A percentile compares a stretch with the other conserved stretches of the same genome.
phyloP scores from a whole-genome alignment of 2,113 vertebrate genomes.

The Nesoenas mayeri region DNA sequence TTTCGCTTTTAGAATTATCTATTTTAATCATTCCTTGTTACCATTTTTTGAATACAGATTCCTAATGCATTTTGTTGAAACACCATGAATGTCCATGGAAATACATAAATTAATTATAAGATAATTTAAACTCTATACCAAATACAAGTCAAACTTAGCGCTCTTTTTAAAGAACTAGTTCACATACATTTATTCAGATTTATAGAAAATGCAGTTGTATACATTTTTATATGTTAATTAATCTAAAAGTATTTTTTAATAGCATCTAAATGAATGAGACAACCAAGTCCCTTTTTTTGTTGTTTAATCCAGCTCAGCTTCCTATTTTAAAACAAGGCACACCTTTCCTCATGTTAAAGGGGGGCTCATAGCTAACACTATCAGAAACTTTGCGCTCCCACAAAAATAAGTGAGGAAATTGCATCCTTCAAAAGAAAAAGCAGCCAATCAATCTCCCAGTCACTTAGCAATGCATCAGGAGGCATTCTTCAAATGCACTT shows the following conservation, averaged over 20 bases:
- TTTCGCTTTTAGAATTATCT: neutral
- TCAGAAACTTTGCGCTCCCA: neutral
- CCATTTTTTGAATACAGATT: neutral
- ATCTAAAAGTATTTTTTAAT: neutral
- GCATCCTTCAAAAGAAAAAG: neutral
- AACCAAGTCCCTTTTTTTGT: neutral
- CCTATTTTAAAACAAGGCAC: neutral
- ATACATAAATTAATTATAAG: constrained; percentile 3
- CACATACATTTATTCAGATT: neutral
- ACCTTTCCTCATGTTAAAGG: neutral
- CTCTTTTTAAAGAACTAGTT: neutral
- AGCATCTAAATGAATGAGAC: neutral
- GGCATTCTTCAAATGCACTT: constrained; percentile 3
- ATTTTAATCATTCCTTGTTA: neutral
- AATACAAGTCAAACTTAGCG: neutral
- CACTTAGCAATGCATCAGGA: neutral
- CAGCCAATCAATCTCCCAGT: neutral
- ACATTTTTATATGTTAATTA: neutral
- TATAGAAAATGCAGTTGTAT: neutral
- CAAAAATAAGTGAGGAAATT: neutral
- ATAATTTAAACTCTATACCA: neutral
- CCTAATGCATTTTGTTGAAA: neutral
- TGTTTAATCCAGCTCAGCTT: neutral
- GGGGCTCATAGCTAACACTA: neutral
- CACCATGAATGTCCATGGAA: neutral